Evolutionary conservation across 2,888 invertebrate genomes (phyloP), one percentile per base, ranked within the genome.

Genomic region (Cheilosia vulpina): DNA sequence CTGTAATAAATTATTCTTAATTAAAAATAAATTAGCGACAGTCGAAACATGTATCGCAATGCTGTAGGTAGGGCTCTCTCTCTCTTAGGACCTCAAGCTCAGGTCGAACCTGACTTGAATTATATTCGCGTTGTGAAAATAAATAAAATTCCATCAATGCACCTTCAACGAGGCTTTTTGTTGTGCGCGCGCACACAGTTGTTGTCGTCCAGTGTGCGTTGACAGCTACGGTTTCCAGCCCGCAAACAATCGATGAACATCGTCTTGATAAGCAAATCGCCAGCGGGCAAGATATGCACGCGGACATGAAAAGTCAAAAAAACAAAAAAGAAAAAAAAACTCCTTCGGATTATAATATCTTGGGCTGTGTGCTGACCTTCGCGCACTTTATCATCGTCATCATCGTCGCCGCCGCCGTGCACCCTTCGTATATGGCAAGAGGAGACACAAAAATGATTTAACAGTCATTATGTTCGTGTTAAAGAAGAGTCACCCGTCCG

Each of bases 391-490:
- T 84, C 84, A 81, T 81, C 63, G 45, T 58, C 43, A 38, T 38
- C 38, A 38, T 38, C 38, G 38, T 38, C 38, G 38, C 38, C 11
- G 47, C 45, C 31, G 34, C 57, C 24, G 45, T 19, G 13, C 45
- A 53, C 60, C 43, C 31, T 24, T 17, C 31, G 31, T 34, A 11
- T 34, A 38, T 38, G 38, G 38, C 38, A 38, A 17, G 68, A 69
- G 75, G 80, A 76, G 76, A 85, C 76, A 80, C 76, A 80, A 80
- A 85, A 81, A 85, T 85, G 85, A 85, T 85, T 85, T 85, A 85
- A 62, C 87, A 87, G 87, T 87, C 87, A 87, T 87, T 87, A 87
- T 82, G 87, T 73, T 82, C 87, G 82, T 87, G 87, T 87, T 87
- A 81, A 87, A 87, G 69, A 80, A 60, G 69, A 79, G 75, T 84